Base-by-base conservation (phyloP, 2,797 vertebrate species). In the Calcarius lapponicus region DNA sequence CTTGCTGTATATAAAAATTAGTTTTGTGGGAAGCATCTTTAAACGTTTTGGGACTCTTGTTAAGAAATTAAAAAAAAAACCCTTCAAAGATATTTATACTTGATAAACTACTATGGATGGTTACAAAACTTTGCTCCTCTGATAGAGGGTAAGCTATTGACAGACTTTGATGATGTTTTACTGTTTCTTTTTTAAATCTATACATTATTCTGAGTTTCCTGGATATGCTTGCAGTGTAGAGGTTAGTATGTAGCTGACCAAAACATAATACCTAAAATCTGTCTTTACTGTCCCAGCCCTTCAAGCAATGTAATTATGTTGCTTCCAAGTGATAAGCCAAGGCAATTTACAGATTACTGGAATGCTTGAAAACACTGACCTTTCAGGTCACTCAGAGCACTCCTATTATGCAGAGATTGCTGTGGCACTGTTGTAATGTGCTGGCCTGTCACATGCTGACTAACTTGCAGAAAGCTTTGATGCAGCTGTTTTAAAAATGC, bases 361-460 rank as follows among this genome's bases (percentile, higher is more conserved):
- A 90, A 93, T 95, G 86, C 91, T 70, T 93, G 91, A 70, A 92
- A 93, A 90, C 91, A 66, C 61, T 88, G 92, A 93, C 92, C 94
- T 92, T 94, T 89, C 57, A 45, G 91, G 92, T 94, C 94, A 58
- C 62, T 82, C 47, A 1, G 80, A 91, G 88, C 73, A 58, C 85
- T 97, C 73, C 93, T 76, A 76, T 92, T 93, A 84, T 86, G 92
- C 88, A 64, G 92, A 83, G 82, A 85, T 86, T 85, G 94, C 95
- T 67, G 86, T 92, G 92, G 93, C 95, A 90, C 82, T 93, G 90
- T 86, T 95, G 86, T 92, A 93, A 92, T 90, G 91, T 81, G 93
- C 94, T 95, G 94, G 92, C 90, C 95, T 95, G 93, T 96, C 94
- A 92, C 94, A 90, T 92, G 89, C 95, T 95, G 92, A 91, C 91